Evolutionary conservation across 2,113 vertebrate genomes (phyloP), one percentile per base, ranked within the genome.

Genomic region (Electrona antarctica): DNA sequence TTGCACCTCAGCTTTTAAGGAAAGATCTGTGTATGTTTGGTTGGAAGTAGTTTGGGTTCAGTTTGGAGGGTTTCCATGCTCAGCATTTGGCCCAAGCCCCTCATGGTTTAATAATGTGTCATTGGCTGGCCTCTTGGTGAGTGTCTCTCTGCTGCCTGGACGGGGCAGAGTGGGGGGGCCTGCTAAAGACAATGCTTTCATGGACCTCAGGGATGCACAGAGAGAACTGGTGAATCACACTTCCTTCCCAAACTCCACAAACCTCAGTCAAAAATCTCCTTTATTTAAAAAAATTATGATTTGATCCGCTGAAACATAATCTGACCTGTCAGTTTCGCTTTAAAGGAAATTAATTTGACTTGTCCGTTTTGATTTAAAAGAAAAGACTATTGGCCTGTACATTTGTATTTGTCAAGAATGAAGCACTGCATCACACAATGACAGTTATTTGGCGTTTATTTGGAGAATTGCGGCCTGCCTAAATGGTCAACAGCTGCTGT

Each of bases 201-300:
- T 84, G 87, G 88, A 71, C 83, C 78, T 76, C 63, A 81, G 60
- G 88, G 85, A 84, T 84, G 71, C 67, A 76, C 64, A 76, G 90
- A 87, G 67, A 77, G 79, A 77, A 78, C 65, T 71, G 85, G 84
- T 84, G 79, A 88, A 72, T 71, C 77, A 21, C 13, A 3, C 2
- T 60, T 49, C 12, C 70, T 28, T 29, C 7, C 21, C 6, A 68
- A 58, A 33, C 67, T 28, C 61, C 10, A 60, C 29, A 2, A 11
- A 45, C 1, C 74, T 64, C 56, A 14, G 7, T 2, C 4, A 1
- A 12, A 33, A 60, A 48, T 45, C n/a, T 41, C 33, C 33, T 41
- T 41, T 41, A 41, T 41, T 21, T 21, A 1, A 21, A 21, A 21
- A 21, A 21, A 21, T 21, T 1, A 21, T 21, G 21, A 21, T 21